phyloP scores from a whole-genome alignment of 1,140 invertebrate species.

The Goniozus legneri region DNA sequence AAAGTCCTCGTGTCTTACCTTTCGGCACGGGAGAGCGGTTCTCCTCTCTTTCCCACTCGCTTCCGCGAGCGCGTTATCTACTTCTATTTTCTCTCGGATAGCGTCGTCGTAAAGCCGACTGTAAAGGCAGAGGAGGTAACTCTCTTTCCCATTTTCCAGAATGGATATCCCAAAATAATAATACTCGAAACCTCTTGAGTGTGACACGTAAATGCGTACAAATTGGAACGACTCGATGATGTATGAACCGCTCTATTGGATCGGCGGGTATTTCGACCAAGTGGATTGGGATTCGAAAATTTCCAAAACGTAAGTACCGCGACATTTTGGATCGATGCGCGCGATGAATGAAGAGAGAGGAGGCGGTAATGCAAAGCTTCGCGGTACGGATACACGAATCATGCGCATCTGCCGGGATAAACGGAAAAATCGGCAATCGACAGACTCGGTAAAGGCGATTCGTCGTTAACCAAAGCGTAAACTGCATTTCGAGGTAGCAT shows the following conservation, averaged over 20 bases:
- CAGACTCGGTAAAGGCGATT: constrained; percentile 19
- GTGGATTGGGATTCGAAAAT: no score
- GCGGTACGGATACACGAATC: constrained; percentile 20
- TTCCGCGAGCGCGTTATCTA: no score
- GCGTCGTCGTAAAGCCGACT: constrained; percentile 10
- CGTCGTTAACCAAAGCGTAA: constrained; percentile 30
- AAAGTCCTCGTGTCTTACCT: constrained; percentile 12
- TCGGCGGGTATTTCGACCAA: no score
- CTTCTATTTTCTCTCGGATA: constrained; percentile 1
- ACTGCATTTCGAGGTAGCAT: constrained; percentile 26
- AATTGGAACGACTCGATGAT: no score
- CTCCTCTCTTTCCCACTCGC: neutral
- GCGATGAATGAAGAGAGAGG: no score
- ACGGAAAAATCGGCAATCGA: constrained; percentile 11
- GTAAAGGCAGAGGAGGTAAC: constrained; percentile 3
- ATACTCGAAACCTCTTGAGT: no score
- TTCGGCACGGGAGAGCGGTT: constrained; percentile 2
- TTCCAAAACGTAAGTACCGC: no score
- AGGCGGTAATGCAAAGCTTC: constrained; percentile 13
- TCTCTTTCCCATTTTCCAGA: neutral
- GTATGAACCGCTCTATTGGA: no score
- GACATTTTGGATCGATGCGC: no score
- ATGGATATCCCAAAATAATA: no score
- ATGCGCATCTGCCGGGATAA: no score
- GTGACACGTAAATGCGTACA: no score